These are phyloP conservation scores for Spinibarbus caldwelli DNA, from an alignment of 2,797 vertebrate species.

Conservation along the genomic window DNA sequence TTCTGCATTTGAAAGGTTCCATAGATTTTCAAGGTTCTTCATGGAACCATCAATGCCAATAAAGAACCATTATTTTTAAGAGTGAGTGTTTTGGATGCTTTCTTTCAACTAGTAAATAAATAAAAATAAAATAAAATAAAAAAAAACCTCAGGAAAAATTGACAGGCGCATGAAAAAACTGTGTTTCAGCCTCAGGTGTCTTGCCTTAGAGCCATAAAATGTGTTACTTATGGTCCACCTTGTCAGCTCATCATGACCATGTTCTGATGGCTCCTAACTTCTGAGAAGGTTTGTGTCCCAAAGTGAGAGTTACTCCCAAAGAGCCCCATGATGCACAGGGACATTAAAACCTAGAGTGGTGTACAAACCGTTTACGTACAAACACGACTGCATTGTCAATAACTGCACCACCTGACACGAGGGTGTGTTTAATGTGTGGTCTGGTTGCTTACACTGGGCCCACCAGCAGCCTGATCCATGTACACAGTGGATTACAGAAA, in stretches of 20 bases:
- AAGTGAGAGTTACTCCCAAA: slow-evolving; percentile 51
- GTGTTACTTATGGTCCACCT: not conserved
- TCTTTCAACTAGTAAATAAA: no score
- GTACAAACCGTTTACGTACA: slow-evolving; percentile 63
- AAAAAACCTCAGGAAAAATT: not conserved
- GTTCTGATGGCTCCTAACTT: slow-evolving; percentile 17
- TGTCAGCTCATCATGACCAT: not conserved
- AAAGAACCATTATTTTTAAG: no score
- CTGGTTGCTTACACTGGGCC: slow-evolving; percentile 75
- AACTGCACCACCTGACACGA: slow-evolving; percentile 74
- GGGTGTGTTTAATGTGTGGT: slow-evolving; percentile 69
- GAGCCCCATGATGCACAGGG: slow-evolving; percentile 68
- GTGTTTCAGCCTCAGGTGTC: not conserved
- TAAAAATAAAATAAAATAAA: no score
- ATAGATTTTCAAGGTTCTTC: no score
- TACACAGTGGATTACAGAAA: slow-evolving; percentile 75
- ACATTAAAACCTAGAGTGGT: slow-evolving; percentile 63
- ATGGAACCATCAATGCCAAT: no score
- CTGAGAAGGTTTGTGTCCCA: slow-evolving; percentile 1
- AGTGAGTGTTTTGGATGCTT: no score
- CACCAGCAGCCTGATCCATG: slow-evolving; percentile 67
- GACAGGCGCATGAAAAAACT: not conserved
- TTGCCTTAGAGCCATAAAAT: not conserved
- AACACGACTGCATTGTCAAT: slow-evolving; percentile 70
- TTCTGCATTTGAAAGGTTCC: no score